Conservation (phyloP, 2,797 vertebrate genomes). For the Clarias platycephalus region DNA sequence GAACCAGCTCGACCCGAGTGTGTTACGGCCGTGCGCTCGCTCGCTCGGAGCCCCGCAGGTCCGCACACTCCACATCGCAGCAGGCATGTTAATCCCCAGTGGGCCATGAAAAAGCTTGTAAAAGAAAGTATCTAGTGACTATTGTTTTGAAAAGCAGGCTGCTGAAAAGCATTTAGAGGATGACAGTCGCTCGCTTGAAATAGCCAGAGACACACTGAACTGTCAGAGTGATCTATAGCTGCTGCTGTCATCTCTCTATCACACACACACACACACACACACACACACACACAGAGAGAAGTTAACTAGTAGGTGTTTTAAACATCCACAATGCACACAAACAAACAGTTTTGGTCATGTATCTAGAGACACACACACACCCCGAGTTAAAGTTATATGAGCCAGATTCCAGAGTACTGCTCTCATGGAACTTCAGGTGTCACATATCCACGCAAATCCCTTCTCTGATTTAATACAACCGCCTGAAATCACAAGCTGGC, state of each 20-base stretch:
- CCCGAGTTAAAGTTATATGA: constrained; percentile 13
- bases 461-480: constrained; percentile 72
- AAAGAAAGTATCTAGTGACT: constrained; percentile 71
- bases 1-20: not conserved
- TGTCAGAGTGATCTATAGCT: constrained; percentile 64
- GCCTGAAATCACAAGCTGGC: constrained; percentile 63
- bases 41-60: constrained; percentile 2
- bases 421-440: constrained; percentile 63
- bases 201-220: constrained; percentile 62
- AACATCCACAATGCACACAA: constrained; percentile 39
- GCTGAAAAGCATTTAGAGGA: constrained; percentile 77
- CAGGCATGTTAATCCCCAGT: constrained; percentile 68
- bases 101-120: constrained; percentile 68
- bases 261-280: constrained; percentile 25
- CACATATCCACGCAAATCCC: constrained; percentile 63
- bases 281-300: constrained; percentile 1
- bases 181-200: constrained; percentile 74
- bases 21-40: constrained; percentile 6
- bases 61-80: constrained; percentile 58
- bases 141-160: constrained; percentile 79
- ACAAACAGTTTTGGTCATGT: constrained; percentile 3
- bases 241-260: constrained; percentile 64
- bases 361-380: constrained; percentile 6
- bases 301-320: constrained; percentile 30
- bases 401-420: constrained; percentile 65